Base-by-base conservation (phyloP, 2,113 vertebrate species). In the Semnornis frantzii region DNA sequence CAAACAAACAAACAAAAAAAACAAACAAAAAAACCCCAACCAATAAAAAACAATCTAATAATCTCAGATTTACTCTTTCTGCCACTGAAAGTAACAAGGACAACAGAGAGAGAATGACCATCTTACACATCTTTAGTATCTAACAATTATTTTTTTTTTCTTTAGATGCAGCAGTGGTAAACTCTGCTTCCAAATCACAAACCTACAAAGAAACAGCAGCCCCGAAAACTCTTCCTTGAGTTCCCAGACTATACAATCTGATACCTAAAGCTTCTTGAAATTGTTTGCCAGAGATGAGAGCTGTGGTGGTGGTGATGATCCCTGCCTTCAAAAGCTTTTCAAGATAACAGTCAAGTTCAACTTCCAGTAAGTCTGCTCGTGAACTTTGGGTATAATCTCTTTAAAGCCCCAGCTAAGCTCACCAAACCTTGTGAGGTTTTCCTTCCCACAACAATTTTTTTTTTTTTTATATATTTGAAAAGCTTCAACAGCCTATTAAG, bases 211-310 rank as follows among this genome's bases (percentile, higher is more conserved):
- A 94, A 90, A 96, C 52, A 55, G 31, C 39, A 57, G 57, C 34
- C 64, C 72, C 58, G 72, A 94, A 96, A 95, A 95, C 93, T 93
- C 80, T 94, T 86, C 90, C 89, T 85, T 44, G 21, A 71, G 66
- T 90, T 79, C 60, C 76, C 80, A 65, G 33, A 87, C 86, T 84
- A 86, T 33, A 87, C 30, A 84, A 95, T 96, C 94, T 97, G 86
- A 95, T 92, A 95, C 86, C 78, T 97, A 97, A 98, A 98, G 97
- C 96, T 95, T 90, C 93, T 97, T 97, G 97, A 96, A 98, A 96
- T 96, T 95, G 82, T 97, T 97, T 97, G 96, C 52, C 5, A 77
- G 90, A 75, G 13, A 86, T 82, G 87, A 96, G 94, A 95, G 27
- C 76, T 86, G 54, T 89, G 82, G 78, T 96, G 94, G 68, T 84